phyloP scores from a whole-genome alignment of 1,140 invertebrate species.

The Dinoponera quadriceps region DNA sequence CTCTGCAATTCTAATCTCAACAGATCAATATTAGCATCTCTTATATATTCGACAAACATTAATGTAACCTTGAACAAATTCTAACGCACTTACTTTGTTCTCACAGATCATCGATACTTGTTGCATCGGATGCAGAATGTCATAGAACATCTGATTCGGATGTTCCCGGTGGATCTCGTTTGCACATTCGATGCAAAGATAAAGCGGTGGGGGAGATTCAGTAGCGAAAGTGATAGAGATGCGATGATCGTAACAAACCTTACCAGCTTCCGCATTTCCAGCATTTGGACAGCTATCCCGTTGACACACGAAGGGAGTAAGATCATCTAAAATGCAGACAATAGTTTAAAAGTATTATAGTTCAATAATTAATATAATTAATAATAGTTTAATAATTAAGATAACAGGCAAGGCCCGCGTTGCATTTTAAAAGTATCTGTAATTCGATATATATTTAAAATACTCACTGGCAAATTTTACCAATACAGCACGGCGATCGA shows the following conservation, averaged over 20 bases:
- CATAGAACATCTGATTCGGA: conserved; percentile 94
- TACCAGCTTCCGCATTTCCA: conserved; percentile 94
- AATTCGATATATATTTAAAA: not conserved
- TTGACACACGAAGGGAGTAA: conserved; percentile 93
- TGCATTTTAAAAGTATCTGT: too few species aligned
- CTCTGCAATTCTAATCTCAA: conserved; percentile 93
- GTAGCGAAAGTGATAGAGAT: conserved; percentile 93
- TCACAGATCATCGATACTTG: conserved; percentile 98
- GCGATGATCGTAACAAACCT: conserved; percentile 95
- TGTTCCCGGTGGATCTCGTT: conserved; percentile 95
- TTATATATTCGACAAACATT: not conserved
- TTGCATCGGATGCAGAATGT: conserved; percentile 97
- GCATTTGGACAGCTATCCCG: conserved; percentile 94
- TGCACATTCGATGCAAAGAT: conserved; percentile 98
- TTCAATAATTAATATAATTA: too few species aligned
- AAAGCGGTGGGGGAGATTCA: conserved; percentile 96
- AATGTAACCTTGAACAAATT: not conserved
- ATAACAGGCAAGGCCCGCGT: too few species aligned
- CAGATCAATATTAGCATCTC: not conserved
- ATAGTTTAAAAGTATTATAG: not conserved
- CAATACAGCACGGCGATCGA: conserved; percentile 95
- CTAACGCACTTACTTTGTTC: conserved; percentile 92
- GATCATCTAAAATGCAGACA: conserved; percentile 86
- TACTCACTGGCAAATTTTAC: conserved; percentile 95
- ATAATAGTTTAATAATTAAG: too few species aligned